Base-by-base conservation (phyloP, 2,113 vertebrate species). In the Takifugu flavidus region DNA sequence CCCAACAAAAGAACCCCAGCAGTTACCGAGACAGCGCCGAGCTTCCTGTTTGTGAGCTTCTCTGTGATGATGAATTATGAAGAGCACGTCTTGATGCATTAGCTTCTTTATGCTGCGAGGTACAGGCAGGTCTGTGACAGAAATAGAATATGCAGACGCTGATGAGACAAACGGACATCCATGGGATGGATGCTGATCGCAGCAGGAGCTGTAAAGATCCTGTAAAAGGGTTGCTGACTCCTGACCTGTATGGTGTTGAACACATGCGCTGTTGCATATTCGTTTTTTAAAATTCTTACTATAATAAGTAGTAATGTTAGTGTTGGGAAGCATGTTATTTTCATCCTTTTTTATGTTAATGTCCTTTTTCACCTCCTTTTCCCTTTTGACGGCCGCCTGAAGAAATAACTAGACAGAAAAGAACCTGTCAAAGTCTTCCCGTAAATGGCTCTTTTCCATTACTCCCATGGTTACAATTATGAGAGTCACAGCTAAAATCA, bases 31-130 rank as follows among this genome's bases (percentile, higher is more conserved):
- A 76, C 56, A 56, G 56, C 0, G 25, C 56, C 43, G 51, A 62
- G 58, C 61, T 68, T 63, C 60, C 67, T 68, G 28, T 20, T 20
- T 20, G 20, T 73, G 70, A 71, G n/a, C 31, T 20, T 20, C 20
- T 55, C 29, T 31, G 25, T 15, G 44, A 5, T 65, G 72, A 76
- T 76, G 56, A 74, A 77, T 78, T 78, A 67, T 60, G 66, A 79
- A 75, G 62, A 57, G 68, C 57, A 72, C 47, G 68, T 60, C 67
- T 59, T 13, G 15, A 72, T 53, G 57, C 56, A 52, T 62, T 72
- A 61, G 50, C 64, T 39, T 55, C 34, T 31, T 53, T 53, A 51
- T 70, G 65, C 51, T 50, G 26, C 45, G 45, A 25, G 52, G 49
- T 53, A 64, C 65, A 60, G 78, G 56, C 44, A 51, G 46, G 28